A percentile compares a stretch with the other conserved stretches of the same genome.
These are phyloP conservation scores for Tetheella fluctuosa DNA, from an alignment of 2,888 invertebrate species.

Conservation along the genomic window DNA sequence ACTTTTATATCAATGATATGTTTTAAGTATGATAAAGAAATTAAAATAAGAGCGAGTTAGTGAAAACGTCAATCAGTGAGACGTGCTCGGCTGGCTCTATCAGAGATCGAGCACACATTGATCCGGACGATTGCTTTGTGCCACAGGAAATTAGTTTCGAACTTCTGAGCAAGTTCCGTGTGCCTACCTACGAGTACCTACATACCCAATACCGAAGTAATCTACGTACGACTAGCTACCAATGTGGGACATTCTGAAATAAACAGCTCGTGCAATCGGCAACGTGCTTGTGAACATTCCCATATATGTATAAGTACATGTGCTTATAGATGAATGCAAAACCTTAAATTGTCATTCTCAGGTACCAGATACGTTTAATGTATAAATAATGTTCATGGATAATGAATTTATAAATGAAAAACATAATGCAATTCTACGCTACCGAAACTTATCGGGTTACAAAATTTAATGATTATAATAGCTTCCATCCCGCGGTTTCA, in stretches of 20 bases:
- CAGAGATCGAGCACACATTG: slow-evolving; percentile 58
- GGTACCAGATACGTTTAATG: too few relatives aligned
- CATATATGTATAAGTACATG: too few relatives aligned
- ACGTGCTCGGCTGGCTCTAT: slow-evolving; percentile 52
- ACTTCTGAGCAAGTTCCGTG: slow-evolving; percentile 57
- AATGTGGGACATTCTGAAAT: neutral
- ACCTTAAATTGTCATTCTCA: too few relatives aligned
- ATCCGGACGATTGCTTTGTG: slow-evolving; percentile 72
- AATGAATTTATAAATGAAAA: too few relatives aligned
- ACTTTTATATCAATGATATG: too few relatives aligned
- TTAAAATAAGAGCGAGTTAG: slow-evolving; percentile 18
- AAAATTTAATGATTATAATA: too few relatives aligned
- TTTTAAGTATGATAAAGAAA: neutral
- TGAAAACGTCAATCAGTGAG: slow-evolving; percentile 57
- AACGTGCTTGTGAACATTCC: neutral
- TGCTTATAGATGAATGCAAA: too few relatives aligned
- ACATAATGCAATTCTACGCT: too few relatives aligned
- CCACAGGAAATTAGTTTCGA: slow-evolving; percentile 78
- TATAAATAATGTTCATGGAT: too few relatives aligned
- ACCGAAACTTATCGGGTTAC: too few relatives aligned
- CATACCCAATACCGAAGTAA: slow-evolving; percentile 17
- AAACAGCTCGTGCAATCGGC: neutral
- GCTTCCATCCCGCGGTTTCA: too few relatives aligned
- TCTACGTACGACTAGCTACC: neutral
- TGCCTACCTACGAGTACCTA: slow-evolving; percentile 23